These are phyloP conservation scores for Physocephala rufipes DNA, from an alignment of 2,888 invertebrate genomes.

Conservation along the genomic window DNA sequence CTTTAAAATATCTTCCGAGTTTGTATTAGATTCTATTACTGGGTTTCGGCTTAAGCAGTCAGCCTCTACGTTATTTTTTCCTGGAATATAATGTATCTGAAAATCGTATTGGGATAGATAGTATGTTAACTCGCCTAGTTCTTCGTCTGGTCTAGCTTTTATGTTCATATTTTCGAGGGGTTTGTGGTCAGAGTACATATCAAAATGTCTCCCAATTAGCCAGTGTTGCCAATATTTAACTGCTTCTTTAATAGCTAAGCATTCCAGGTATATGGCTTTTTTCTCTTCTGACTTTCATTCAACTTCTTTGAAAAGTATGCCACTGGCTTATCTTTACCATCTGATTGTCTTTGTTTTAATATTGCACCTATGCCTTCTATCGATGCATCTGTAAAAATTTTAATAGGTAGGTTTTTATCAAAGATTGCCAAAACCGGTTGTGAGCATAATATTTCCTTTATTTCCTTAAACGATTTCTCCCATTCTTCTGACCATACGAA, in stretches of 20 bases:
- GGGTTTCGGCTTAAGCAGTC: slow-evolving; percentile 41
- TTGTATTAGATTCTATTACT: slow-evolving; percentile 28
- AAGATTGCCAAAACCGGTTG: slow-evolving; percentile 43
- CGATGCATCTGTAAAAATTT: slow-evolving; percentile 43
- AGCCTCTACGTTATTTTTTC: slow-evolving; percentile 39
- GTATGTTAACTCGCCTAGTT: slow-evolving; percentile 38
- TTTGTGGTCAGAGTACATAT: neutral
- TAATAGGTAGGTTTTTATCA: slow-evolving; percentile 42
- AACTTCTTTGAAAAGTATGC: slow-evolving; percentile 44
- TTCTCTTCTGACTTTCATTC: slow-evolving; percentile 43
- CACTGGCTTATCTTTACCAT: slow-evolving; percentile 41
- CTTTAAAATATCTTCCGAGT: slow-evolving; percentile 36
- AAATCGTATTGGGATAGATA: slow-evolving; percentile 41
- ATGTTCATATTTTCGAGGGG: slow-evolving; percentile 42
- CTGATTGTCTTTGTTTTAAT: slow-evolving; percentile 42
- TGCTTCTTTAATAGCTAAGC: slow-evolving; percentile 43
- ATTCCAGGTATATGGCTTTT: slow-evolving; percentile 44
- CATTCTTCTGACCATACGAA: slow-evolving; percentile 43
- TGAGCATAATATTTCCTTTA: slow-evolving; percentile 41
- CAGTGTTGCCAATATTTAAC: slow-evolving; percentile 41
- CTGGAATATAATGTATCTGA: slow-evolving; percentile 37
- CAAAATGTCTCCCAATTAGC: slow-evolving; percentile 37
- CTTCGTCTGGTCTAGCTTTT: slow-evolving; percentile 40
- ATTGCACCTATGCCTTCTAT: slow-evolving; percentile 42
- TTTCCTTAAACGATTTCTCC: slow-evolving; percentile 42